Conservation (phyloP, 2,797 vertebrate genomes). For the Carcharodon carcharias region DNA sequence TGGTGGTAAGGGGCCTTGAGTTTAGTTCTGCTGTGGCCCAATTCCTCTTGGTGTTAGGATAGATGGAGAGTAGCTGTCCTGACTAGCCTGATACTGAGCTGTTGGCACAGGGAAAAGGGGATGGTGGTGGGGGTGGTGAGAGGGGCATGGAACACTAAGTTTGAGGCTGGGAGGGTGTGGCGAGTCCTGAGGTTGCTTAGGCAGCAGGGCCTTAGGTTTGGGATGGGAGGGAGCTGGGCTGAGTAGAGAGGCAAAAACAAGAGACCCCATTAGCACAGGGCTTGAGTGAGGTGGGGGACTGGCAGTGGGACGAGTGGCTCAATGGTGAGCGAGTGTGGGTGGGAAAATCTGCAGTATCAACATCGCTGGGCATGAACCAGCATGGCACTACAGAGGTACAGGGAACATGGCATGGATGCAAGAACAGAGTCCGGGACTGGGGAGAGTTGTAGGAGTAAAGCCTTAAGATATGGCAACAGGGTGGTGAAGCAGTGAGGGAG, state of each 20-base stretch:
- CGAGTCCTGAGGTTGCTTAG: not conserved
- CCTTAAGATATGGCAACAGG: not conserved
- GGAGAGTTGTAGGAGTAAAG: no score
- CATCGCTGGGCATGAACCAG: not conserved
- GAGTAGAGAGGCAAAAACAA: not conserved
- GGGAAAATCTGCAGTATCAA: not conserved
- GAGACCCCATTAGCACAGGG: not conserved
- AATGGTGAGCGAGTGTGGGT: no score
- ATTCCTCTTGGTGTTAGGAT: no score
- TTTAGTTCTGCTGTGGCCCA: not conserved
- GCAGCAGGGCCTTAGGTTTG: not conserved
- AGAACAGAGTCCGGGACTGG: not conserved
- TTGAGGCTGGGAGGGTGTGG: not conserved
- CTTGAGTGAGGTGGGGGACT: not conserved
- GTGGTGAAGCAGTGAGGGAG: not conserved
- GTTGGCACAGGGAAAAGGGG: no score
- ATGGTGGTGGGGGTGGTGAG: no score
- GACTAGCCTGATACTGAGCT: no score
- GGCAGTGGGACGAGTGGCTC: no score
- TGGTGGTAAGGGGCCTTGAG: not conserved
- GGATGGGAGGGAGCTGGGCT: not conserved
- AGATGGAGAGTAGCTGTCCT: no score
- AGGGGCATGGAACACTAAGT: not conserved
- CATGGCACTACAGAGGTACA: not conserved
- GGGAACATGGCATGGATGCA: not conserved